Base-by-base conservation (phyloP, 2,888 invertebrate species). In the Cordylochernes scorpioides region DNA sequence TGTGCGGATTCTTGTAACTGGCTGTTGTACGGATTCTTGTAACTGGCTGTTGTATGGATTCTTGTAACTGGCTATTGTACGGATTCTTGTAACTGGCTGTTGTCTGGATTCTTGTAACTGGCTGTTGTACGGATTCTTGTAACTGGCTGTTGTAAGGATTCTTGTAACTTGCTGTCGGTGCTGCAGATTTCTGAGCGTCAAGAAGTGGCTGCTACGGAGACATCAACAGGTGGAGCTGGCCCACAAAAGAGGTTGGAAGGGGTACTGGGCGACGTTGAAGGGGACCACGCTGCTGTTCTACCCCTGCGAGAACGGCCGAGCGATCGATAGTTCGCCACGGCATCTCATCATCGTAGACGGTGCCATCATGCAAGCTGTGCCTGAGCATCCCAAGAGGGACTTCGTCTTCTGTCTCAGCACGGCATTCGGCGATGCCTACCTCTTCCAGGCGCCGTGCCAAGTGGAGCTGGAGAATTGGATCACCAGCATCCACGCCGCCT, bases 391-490 rank as follows among this genome's bases (percentile, higher is more conserved):
- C 10, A 88, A 88, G 55, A 64, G 88, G 45, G 88, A 91, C 58
- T 74, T 84, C 58, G 86, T 94, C 56, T 91, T 94, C 62, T 88
- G 91, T 54, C 66, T 94, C 47, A 88, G 86, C 60, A 91, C 88
- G 19, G 84, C 86, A 30, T 88, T 88, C 56, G 94, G 91, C 40
- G 88, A 91, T 58, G 88, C 88, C 38, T 91, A 88, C 58, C 64
- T 91, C 40, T 86, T 91, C 59, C 88, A 91, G 67, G 67, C 68
- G 25, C 63, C 65, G 19, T 65, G 65, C 39, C 69, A 86, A 69
- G 75, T 84, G 52, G 91, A 91, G 59, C 64, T 86, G 48, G 88
- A 91, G 58, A 84, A 84, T 58, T 91, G 88, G 88, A 84, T 91
- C 54, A 80, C 82, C 57, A 84, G 84, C 55, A 84, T 91, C 54